Base-by-base conservation (phyloP, 2,888 invertebrate genomes). In the Thereva unica region DNA sequence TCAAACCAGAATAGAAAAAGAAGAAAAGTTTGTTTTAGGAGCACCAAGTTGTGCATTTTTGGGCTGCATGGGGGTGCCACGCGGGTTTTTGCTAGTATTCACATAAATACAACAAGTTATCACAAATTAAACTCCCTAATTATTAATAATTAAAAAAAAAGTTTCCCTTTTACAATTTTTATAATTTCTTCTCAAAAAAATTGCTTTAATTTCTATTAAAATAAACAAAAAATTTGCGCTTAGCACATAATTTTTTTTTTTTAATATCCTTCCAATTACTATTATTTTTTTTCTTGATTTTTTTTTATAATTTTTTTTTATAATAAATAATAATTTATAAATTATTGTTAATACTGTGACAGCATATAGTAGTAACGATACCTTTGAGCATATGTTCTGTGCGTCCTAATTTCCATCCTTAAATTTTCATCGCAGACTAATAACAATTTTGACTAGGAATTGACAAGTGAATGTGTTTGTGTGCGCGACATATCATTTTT, bases 401-500 rank as follows among this genome's bases (percentile, higher is more conserved):
- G 23, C 37, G 10, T 41, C 23, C 42, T 23, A 49, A 40, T 40
- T 61, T 41, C 50, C 40, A 40, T 41, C 50, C 5, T n/a, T 23
- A 23, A 23, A 23, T 61, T 50, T 50, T 40, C 49, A 44, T 41
- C 56, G 40, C 54, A 50, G 50, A 64, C 47, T 61, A 57, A 64
- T 67, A 23, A n/a, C n/a, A 23, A 23, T 63, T 66, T 40, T 55
- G 63, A 64, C 50, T 65, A 66, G 61, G 66, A 66, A 63, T 56
- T 41, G 63, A 52, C 42, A 55, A 10, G 49, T 54, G 57, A 49
- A 54, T 57, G 57, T n/a, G n/a, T n/a, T n/a, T n/a, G n/a, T n/a
- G n/a, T 44, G 8, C n/a, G n/a, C 23, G 23, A 23, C 38, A 44
- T 47, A 49, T 61, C 9, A 44, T 23, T 68, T 76, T 82, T 82